A percentile compares a stretch with the other conserved stretches of the same genome.
These are phyloP conservation scores for Reinhardtius hippoglossoides DNA, from an alignment of 2,113 vertebrate species.

Conservation along the genomic window DNA sequence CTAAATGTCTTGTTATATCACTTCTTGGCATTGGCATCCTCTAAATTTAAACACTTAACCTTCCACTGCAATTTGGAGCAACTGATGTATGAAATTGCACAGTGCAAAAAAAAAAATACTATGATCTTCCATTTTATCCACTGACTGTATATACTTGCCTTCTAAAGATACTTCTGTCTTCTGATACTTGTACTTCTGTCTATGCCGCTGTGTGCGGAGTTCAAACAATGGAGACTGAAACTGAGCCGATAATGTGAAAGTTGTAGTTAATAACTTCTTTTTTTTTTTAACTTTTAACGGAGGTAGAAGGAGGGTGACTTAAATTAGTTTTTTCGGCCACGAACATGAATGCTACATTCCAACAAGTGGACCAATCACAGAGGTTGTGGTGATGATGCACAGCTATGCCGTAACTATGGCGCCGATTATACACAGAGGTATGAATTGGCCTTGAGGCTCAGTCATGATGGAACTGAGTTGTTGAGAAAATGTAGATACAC, in stretches of 20 bases:
- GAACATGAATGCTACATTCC: neutral
- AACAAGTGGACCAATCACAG: neutral
- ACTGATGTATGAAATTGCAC: conserved; percentile 55
- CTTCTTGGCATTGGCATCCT: neutral
- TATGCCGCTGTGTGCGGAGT: neutral
- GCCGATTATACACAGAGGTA: neutral
- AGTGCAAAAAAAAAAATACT: conserved; percentile 32
- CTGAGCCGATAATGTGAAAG: neutral
- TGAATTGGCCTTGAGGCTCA: neutral
- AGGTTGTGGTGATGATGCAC: neutral
- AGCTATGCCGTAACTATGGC: neutral
- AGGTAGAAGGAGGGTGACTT: no score
- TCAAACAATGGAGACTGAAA: neutral
- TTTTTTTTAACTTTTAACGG: neutral
- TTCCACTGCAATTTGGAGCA: conserved; percentile 55
- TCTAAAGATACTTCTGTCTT: neutral
- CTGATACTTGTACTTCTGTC: neutral
- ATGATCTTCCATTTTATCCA: neutral
- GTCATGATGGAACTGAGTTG: neutral
- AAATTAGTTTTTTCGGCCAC: neutral
- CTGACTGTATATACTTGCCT: neutral
- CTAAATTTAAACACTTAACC: conserved; percentile 54
- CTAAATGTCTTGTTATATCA: conserved; percentile 36
- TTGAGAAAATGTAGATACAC: conserved; percentile 2
- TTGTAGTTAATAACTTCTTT: neutral